A percentile compares a stretch with the other conserved stretches of the same genome.
phyloP scores from a whole-genome alignment of 2,113 vertebrate species.

The human region GRCh38 chr4:85281501-85282000 shows the following conservation, averaged over 20 bases:
- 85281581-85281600: background rate
- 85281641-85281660: constrained; percentile 45
- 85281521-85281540: background rate
- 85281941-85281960: background rate
- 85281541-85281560: background rate
- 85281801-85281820: background rate
- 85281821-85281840: background rate
- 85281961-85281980: background rate
- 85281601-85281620: background rate
- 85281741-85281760: background rate
- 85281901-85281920: background rate
- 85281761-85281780: background rate
- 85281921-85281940: background rate
- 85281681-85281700: background rate
- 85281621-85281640: constrained; percentile 34
- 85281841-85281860: background rate
- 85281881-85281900: background rate
- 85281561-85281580: background rate
- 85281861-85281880: background rate
- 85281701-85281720: background rate
- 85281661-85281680: background rate
- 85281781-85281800: background rate
- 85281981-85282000: background rate
- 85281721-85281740: background rate
- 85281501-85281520: background rate